These are phyloP conservation scores for Allenopithecus nigroviridis DNA, from an alignment of 2,797 vertebrate species.

Conservation along the genomic window DNA sequence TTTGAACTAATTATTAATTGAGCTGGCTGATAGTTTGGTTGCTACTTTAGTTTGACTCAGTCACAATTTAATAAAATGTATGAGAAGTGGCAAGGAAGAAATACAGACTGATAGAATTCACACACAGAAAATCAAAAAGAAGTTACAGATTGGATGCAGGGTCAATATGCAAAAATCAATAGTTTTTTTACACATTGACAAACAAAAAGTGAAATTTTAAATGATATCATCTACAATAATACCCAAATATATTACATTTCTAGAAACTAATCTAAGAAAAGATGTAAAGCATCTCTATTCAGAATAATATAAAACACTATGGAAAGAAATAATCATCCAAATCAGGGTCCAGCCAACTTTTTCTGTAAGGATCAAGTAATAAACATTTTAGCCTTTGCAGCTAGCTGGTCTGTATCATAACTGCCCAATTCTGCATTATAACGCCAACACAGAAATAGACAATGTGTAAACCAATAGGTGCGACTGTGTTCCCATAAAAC, in stretches of 20 bases:
- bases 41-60: background rate
- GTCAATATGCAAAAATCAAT: background rate
- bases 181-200: background rate
- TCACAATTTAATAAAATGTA: background rate
- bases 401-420: background rate
- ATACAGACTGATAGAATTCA: background rate
- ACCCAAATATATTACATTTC: background rate
- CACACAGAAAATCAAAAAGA: background rate
- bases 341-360: background rate
- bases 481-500: background rate
- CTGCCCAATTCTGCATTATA: background rate
- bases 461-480: background rate
- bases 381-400: background rate
- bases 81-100: background rate
- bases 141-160: background rate
- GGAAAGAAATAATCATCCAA: background rate
- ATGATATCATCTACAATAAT: background rate
- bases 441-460: background rate
- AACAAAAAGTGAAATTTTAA: constrained; percentile 24
- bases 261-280: background rate
- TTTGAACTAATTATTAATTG: background rate
- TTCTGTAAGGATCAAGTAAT: background rate
- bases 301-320: background rate
- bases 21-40: background rate
- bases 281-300: background rate